A percentile compares a stretch with the other conserved stretches of the same genome.
These are phyloP conservation scores for Andrena flavipes DNA, from an alignment of 2,888 invertebrate species.

Conservation along the genomic window DNA sequence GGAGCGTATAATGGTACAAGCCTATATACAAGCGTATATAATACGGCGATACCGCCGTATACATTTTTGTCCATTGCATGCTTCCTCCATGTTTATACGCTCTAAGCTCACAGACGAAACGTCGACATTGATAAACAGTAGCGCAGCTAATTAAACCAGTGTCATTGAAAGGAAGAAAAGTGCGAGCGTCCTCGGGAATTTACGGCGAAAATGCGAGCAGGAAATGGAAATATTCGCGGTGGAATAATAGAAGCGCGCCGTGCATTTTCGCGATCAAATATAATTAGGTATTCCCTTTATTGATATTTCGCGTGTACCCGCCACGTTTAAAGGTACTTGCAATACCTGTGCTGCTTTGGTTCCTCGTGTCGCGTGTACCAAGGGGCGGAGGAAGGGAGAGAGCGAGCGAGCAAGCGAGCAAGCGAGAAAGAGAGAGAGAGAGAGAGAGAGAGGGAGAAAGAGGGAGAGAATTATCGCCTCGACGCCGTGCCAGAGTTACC, in stretches of 20 bases:
- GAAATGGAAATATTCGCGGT: conserved; percentile 12
- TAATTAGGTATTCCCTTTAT: conserved; percentile 51
- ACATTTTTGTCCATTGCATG: too few relatives aligned
- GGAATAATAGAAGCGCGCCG: conserved; percentile 11
- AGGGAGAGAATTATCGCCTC: conserved; percentile 56
- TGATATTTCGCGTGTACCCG: conserved; percentile 51
- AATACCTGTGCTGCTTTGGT: conserved; percentile 45
- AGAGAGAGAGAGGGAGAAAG: neutral
- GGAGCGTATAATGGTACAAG: too few relatives aligned
- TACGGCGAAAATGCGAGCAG: neutral
- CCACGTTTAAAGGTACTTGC: conserved; percentile 38
- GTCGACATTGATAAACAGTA: too few relatives aligned
- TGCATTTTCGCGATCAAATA: conserved; percentile 28
- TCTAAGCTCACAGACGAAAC: too few relatives aligned
- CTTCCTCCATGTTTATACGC: too few relatives aligned
- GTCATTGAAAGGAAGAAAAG: neutral
- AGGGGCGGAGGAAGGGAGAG: neutral
- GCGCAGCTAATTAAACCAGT: too few relatives aligned
- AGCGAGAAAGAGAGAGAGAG: neutral
- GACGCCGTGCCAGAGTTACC: conserved; percentile 58
- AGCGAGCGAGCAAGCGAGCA: too few relatives aligned
- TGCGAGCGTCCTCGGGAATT: neutral
- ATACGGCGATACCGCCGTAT: too few relatives aligned
- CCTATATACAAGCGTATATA: too few relatives aligned
- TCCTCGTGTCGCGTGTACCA: conserved; percentile 24